Conservation (phyloP, 1,140 invertebrate genomes). For the Panagrolaimus sp. region DNA sequence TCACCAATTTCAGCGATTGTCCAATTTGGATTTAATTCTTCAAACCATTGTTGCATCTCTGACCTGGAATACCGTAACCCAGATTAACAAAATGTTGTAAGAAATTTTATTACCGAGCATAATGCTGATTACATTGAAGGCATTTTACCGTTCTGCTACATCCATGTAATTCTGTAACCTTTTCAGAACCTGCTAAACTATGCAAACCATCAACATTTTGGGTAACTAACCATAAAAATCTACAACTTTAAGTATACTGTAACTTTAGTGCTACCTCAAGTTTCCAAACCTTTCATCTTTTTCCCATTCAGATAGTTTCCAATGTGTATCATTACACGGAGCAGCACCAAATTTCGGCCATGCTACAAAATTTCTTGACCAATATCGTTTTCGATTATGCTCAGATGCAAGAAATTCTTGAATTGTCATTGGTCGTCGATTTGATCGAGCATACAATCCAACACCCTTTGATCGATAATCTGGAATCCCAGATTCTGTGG, state of each 20-base stretch:
- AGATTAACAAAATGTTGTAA: background rate
- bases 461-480: conserved; percentile 88
- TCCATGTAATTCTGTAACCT: conserved; percentile 86
- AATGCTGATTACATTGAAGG: conserved; percentile 70
- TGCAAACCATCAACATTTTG: conserved; percentile 94
- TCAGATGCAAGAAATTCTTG: conserved; percentile 74
- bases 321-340: conserved; percentile 64
- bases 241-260: background rate
- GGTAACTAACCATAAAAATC: conserved; percentile 69
- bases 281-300: background rate
- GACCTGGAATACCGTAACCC: too few species aligned
- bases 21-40: conserved; percentile 70
- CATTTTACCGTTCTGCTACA: conserved; percentile 74
- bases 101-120: conserved; percentile 64
- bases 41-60: conserved; percentile 59
- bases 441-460: conserved; percentile 76
- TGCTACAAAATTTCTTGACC: conserved; percentile 67
- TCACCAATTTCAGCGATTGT: conserved; percentile 61
- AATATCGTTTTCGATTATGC: conserved; percentile 75
- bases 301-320: conserved; percentile 64
- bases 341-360: conserved; percentile 53
- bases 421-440: conserved; percentile 75
- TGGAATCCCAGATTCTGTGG: conserved; percentile 74
- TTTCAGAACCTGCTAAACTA: conserved; percentile 78
- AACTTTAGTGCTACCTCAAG: background rate